Conservation (phyloP, 1,140 invertebrate genomes). For the Tetramorium simillimum region DNA sequence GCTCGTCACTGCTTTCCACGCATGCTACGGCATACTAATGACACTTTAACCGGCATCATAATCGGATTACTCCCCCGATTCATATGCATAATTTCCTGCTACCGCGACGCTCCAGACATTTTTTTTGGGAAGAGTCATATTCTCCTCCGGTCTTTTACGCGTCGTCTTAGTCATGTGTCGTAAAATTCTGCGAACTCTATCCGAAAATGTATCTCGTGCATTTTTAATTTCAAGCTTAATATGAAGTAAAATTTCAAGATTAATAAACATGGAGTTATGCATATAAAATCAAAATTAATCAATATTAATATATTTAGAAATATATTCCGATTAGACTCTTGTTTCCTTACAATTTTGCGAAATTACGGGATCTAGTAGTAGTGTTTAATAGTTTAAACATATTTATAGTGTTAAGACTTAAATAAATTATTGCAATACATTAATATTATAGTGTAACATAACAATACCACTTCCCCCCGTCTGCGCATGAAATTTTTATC, state of each 20-base stretch:
- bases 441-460: background rate
- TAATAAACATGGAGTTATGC: background rate
- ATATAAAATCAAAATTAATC: background rate
- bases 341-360: background rate
- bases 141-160: background rate
- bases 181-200: background rate
- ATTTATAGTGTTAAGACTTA: background rate
- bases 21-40: conserved; percentile 59
- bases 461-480: background rate
- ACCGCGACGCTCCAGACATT: background rate
- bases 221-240: background rate
- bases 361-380: background rate
- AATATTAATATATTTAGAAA: background rate
- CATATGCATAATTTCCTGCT: conserved; percentile 50
- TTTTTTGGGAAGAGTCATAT: background rate
- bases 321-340: background rate
- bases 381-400: background rate
- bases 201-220: background rate
- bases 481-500: background rate
- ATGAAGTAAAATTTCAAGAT: background rate
- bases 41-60: conserved; percentile 50
- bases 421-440: background rate
- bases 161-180: background rate
- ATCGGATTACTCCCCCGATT: conserved; percentile 40
- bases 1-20: conserved; percentile 33